Evolutionary conservation across 1,140 invertebrate species (phyloP).

Genomic region (Homarus americanus): DNA sequence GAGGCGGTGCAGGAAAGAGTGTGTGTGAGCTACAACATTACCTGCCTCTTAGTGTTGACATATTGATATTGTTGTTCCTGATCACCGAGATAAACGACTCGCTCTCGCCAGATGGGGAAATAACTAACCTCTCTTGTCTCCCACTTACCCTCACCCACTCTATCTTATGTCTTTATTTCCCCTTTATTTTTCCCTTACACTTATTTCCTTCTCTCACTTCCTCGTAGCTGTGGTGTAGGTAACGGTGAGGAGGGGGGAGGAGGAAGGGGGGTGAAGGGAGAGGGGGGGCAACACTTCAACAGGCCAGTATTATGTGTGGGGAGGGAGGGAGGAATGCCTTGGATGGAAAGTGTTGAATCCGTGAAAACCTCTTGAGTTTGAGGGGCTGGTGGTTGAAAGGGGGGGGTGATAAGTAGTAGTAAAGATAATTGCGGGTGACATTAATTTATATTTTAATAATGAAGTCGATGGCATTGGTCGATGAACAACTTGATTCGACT

Average conservation of each 20-base stretch:
- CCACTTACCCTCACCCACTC: neutral
- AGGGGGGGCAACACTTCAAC: too few relatives aligned
- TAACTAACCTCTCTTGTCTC: conserved; percentile 38
- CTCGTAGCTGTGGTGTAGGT: neutral
- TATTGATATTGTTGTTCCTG: conserved; percentile 69
- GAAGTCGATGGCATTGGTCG: conserved; percentile 62
- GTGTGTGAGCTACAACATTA: conserved; percentile 48
- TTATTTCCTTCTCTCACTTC: neutral
- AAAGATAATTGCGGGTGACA: conserved; percentile 59
- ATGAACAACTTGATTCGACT: conserved; percentile 13
- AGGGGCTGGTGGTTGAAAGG: too few relatives aligned
- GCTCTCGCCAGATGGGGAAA: conserved; percentile 41
- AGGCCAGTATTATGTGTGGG: too few relatives aligned
- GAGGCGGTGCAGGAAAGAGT: neutral
- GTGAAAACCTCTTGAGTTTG: too few relatives aligned
- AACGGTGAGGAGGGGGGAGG: too few relatives aligned
- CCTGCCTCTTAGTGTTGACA: conserved; percentile 64
- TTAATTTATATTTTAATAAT: conserved; percentile 69
- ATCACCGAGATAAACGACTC: conserved; percentile 58
- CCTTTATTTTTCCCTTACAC: neutral
- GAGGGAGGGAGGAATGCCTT: too few relatives aligned
- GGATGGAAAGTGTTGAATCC: too few relatives aligned
- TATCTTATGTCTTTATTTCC: neutral
- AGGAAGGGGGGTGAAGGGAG: neutral
- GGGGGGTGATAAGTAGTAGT: conserved; percentile 7